These are phyloP conservation scores for Neocrepidodera transversa DNA, from an alignment of 2,888 invertebrate genomes.

Conservation along the genomic window DNA sequence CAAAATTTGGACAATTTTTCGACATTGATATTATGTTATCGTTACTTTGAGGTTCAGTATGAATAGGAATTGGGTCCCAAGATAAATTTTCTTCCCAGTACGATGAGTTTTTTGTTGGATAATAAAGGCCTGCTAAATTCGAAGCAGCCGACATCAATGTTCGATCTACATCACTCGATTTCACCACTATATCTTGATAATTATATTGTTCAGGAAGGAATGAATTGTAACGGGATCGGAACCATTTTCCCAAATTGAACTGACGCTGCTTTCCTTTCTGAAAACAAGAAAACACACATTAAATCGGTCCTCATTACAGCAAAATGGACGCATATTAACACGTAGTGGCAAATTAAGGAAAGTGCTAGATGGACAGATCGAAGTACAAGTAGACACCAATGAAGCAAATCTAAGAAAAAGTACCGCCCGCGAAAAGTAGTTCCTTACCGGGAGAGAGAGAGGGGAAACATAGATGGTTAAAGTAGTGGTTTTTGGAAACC, in stretches of 20 bases:
- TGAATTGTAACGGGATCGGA: slow-evolving; percentile 63
- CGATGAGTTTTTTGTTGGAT: slow-evolving; percentile 63
- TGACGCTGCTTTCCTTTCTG: slow-evolving; percentile 29
- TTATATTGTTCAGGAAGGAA: slow-evolving; percentile 66
- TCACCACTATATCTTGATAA: slow-evolving; percentile 65
- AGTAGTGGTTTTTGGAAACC: too few relatives aligned
- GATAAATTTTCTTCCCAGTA: slow-evolving; percentile 62
- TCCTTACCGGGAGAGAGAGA: too few relatives aligned
- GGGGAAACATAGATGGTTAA: too few relatives aligned
- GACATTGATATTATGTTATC: slow-evolving; percentile 57
- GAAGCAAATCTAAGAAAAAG: too few relatives aligned
- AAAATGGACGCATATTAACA: too few relatives aligned
- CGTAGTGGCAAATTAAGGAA: too few relatives aligned
- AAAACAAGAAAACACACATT: slow-evolving; percentile 5
- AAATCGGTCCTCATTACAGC: too few relatives aligned
- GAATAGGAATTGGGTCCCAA: slow-evolving; percentile 79
- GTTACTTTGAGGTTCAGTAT: slow-evolving; percentile 59
- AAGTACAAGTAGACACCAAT: too few relatives aligned
- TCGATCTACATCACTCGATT: slow-evolving; percentile 85
- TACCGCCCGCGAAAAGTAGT: too few relatives aligned
- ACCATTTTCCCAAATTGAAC: slow-evolving; percentile 28
- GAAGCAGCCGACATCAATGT: slow-evolving; percentile 86
- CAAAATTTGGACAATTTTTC: slow-evolving; percentile 57
- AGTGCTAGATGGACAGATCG: too few relatives aligned
- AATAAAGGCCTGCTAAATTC: slow-evolving; percentile 79